Base-by-base conservation (phyloP, 1,140 invertebrate species). In the Heliconius eleuchia region DNA sequence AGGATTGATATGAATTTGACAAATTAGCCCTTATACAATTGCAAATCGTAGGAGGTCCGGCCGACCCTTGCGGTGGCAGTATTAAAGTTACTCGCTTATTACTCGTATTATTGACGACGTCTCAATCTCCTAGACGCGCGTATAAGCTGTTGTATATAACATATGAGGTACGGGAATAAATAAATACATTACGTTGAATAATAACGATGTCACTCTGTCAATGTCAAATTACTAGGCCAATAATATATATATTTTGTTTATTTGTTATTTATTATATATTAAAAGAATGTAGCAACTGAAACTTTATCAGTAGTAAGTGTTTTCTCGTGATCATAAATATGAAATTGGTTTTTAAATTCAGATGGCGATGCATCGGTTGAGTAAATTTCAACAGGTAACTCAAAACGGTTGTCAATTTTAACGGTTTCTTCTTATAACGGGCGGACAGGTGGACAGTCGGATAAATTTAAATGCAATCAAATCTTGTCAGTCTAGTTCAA, bases 1-100 rank as follows among this genome's bases (percentile, higher is more conserved):
- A 88, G 83, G 86, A 82, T 88, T 87, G 84, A 86, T 87, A 87
- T 84, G 80, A 81, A 84, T 87, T 81, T 89, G 89, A 92, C 89
- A 94, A 93, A 93, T 93, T 90, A 88, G 84, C 80, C 82, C 77
- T 82, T 75, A 77, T 72, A 78, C 34, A 80, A 86, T 82, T 77
- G 78, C 75, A 74, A 80, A 85, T 76, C 77, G 80, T 87, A 85
- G 90, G 88, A 88, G 89, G 90, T 92, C 89, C 72, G 4, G 4
- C 88, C 72, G 60, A 30, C 60, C 23, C 60, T 66, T 66, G 5
- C 27, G 60, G 27, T 66, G 23, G 13, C 60, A 66, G 11, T 27
- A 66, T 30, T 16, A 66, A 66, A 66, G 1, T 66, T 66, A 27
- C 30, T 30, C 2, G 8, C 11, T n/a, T 66, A 23, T 16, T 13